Evolutionary conservation across 1,140 invertebrate species (phyloP).

Genomic region (Cephus cinctus): DNA sequence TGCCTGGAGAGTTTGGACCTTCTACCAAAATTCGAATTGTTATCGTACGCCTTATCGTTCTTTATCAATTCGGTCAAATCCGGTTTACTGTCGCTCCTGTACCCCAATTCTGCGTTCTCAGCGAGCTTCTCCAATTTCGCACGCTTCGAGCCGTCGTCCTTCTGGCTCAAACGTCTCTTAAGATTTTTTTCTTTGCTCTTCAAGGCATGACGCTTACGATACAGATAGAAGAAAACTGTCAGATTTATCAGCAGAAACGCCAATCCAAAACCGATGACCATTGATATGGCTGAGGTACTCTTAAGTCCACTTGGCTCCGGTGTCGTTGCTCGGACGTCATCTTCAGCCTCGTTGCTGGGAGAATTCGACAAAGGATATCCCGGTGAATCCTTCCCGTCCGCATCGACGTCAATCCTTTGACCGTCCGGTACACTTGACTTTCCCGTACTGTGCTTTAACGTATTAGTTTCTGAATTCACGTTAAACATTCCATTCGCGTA

Average conservation of each 20-base stretch:
- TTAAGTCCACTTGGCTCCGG: constrained; percentile 24
- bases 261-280: constrained; percentile 76
- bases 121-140: constrained; percentile 34
- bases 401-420: constrained; percentile 5
- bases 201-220: constrained; percentile 69
- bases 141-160: constrained; percentile 28
- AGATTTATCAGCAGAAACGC: constrained; percentile 82
- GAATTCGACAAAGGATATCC: neutral
- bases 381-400: constrained; percentile 1
- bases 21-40: constrained; percentile 63
- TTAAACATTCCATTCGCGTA: constrained; percentile 24
- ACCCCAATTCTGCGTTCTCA: constrained; percentile 33
- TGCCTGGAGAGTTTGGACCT: constrained; percentile 68
- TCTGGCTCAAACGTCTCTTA: constrained; percentile 45
- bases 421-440: constrained; percentile 11
- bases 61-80: constrained; percentile 52
- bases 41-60: constrained; percentile 58
- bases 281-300: constrained; percentile 60
- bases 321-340: constrained; percentile 7
- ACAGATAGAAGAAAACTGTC: constrained; percentile 72
- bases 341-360: constrained; percentile 2
- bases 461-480: constrained; percentile 7
- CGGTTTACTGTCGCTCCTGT: constrained; percentile 49
- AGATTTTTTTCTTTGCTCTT: constrained; percentile 55
- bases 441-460: neutral